Evolutionary conservation across 2,113 vertebrate species (phyloP), one percentile per base, ranked within the genome.

Genomic region (Helogale parvula): DNA sequence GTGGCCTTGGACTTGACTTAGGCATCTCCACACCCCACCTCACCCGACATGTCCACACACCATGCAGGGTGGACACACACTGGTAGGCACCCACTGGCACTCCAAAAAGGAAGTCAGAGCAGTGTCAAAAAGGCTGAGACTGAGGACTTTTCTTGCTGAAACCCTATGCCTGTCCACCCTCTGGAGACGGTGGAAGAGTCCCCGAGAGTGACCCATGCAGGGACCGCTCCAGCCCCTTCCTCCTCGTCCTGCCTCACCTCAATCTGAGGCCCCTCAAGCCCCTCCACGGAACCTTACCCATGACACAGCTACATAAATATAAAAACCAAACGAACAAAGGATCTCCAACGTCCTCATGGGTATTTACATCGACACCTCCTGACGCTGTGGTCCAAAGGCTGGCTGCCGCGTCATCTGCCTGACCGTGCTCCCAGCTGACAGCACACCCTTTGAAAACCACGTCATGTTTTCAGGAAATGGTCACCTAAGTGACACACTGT

Each of bases 401-500:
- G 29, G 33, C 31, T 31, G 31, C 31, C n/a, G 3, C 19, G 23
- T 27, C 63, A 27, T 31, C 13, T 11, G n/a, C 31, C 31, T 5
- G 2, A 23, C 15, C n/a, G 1, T 25, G 69, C 21, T 57, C 29
- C 27, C 15, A 23, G 68, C 38, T 2, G 33, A 68, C 0, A n/a
- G 50, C 3, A 65, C 21, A 25, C 3, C 12, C 31, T 71, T 6
- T 47, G 52, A 33, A 41, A 41, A 65, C 14, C 16, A 15, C 8
- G 6, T 1, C 0, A 33, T 1, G 33, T 15, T 52, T 54, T 11
- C 57, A 16, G 27, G 47, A 69, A 7, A 27, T 0, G 29, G 74
- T 35, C 33, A 15, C 21, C 80, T 5, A 1, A 1, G n/a, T 4
- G 35, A 57, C 1, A 10, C 0, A 1, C 80, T 7, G 15, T 15